Evolutionary conservation across 2,113 vertebrate species (phyloP).

Genomic region (Rhea americana): DNA sequence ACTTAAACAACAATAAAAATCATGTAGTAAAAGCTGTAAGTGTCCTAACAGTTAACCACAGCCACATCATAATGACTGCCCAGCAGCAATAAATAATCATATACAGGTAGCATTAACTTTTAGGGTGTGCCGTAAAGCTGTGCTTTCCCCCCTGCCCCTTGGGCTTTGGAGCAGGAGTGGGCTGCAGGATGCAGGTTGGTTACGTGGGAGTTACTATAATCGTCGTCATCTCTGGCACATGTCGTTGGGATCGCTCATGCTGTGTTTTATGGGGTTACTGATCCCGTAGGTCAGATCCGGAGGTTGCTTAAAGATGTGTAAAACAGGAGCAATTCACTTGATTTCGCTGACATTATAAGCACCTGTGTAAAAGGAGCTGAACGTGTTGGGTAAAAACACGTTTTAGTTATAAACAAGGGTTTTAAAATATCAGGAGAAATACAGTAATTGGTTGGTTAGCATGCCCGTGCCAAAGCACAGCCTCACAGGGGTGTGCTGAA

Average conservation of each 20-base stretch:
- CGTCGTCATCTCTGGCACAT: neutral
- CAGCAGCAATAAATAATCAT: slow-evolving; percentile 66
- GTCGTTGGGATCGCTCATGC: neutral
- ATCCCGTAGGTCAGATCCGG: neutral
- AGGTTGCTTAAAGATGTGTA: neutral
- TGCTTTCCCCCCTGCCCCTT: neutral
- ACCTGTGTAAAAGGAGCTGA: neutral
- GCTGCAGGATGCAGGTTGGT: slow-evolving; percentile 18
- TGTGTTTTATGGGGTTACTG: neutral
- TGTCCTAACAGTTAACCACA: slow-evolving; percentile 57
- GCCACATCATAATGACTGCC: slow-evolving; percentile 38
- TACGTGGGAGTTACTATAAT: slow-evolving; percentile 19
- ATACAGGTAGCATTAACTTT: slow-evolving; percentile 60
- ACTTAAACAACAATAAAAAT: slow-evolving; percentile 65
- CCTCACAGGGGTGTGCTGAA: fast-evolving
- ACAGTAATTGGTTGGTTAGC: neutral
- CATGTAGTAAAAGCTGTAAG: slow-evolving; percentile 52
- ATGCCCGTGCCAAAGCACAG: neutral
- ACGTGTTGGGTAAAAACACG: neutral
- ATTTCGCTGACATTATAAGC: neutral
- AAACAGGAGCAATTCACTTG: neutral
- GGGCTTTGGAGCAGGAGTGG: slow-evolving; percentile 35
- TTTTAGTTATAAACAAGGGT: neutral
- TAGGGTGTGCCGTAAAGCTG: slow-evolving; percentile 49
- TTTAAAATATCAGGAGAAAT: slow-evolving; percentile 32